Conservation (phyloP, 1,140 invertebrate species). For the Formica exsecta region DNA sequence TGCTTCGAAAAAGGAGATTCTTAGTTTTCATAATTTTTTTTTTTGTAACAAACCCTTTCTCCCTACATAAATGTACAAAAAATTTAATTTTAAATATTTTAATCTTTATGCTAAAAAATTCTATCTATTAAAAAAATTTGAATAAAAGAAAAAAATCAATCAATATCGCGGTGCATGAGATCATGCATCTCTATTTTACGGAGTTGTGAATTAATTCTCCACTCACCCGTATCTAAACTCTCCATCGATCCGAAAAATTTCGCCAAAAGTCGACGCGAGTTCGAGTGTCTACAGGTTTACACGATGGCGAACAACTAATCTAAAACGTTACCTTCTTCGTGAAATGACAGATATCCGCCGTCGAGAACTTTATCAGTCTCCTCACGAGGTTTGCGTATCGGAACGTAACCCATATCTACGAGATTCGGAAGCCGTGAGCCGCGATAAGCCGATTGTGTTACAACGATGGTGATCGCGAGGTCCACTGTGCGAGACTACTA, state of each 20-base stretch:
- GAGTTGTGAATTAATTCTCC: background rate
- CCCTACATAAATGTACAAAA: no score
- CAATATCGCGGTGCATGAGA: background rate
- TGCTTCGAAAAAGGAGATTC: background rate
- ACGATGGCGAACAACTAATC: conserved; percentile 17
- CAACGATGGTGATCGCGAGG: background rate
- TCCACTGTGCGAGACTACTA: background rate
- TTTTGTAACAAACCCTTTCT: no score
- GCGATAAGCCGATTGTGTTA: conserved; percentile 2
- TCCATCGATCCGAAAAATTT: background rate
- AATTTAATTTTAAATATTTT: no score
- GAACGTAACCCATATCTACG: conserved; percentile 1
- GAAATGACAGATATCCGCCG: background rate
- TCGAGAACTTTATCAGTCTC: conserved; percentile 28
- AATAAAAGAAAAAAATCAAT: no score
- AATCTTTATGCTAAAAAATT: no score
- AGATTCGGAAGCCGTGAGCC: conserved; percentile 10
- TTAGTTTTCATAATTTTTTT: background rate
- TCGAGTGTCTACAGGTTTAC: background rate
- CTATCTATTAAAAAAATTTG: no score
- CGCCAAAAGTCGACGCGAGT: background rate
- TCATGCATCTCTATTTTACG: background rate
- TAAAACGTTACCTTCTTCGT: background rate
- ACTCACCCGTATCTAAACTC: background rate
- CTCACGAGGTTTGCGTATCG: background rate